A percentile compares a stretch with the other conserved stretches of the same genome.
Conservation (phyloP, 2,888 invertebrate genomes). For the Tethea ocularis region DNA sequence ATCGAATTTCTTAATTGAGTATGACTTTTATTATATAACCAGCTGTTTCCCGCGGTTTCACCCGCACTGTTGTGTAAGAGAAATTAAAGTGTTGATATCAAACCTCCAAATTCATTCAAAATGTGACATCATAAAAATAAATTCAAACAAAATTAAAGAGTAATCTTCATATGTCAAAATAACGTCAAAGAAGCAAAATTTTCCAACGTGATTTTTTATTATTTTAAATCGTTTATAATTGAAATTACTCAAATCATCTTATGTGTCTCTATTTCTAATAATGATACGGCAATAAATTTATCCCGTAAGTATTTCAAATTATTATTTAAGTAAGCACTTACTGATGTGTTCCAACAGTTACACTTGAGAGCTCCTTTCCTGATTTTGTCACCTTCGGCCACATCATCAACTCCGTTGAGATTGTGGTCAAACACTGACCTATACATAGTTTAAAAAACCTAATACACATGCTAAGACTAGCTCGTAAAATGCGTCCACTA, state of each 20-base stretch:
- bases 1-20: neutral
- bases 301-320: neutral
- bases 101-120: neutral
- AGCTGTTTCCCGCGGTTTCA: neutral
- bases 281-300: neutral
- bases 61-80: no score
- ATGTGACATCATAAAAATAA: neutral
- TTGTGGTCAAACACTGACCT: no score
- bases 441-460: no score
- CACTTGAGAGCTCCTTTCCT: no score
- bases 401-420: no score
- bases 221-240: neutral
- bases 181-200: constrained; percentile 36
- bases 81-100: neutral
- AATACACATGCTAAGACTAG: no score
- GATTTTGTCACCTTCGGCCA: no score
- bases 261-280: neutral
- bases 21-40: neutral
- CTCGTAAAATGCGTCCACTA: no score
- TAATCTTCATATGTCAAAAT: constrained; percentile 16
- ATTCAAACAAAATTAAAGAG: constrained; percentile 7
- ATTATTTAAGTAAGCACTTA: no score
- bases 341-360: no score
- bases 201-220: constrained; percentile 25
- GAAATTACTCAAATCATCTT: neutral